Conservation (phyloP, 1,140 invertebrate genomes). For the Tetranychus cinnabarinus region DNA sequence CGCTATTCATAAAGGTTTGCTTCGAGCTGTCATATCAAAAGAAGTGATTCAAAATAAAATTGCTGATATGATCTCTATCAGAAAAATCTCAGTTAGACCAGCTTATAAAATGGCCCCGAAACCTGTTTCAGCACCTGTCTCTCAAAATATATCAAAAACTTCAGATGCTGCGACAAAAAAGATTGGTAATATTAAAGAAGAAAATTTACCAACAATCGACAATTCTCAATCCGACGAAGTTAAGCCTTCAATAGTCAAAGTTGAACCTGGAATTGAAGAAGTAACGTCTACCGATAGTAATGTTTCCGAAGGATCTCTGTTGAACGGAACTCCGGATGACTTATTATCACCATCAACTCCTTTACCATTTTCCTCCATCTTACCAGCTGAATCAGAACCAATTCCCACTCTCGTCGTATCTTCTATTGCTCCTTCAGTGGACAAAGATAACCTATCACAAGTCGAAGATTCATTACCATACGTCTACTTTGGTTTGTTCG, state of each 20-base stretch:
- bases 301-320: background rate
- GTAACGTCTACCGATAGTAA: background rate
- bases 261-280: background rate
- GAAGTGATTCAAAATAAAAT: conserved; percentile 1
- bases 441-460: background rate
- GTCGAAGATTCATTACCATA: conserved; percentile 27
- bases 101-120: background rate
- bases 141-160: background rate
- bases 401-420: background rate
- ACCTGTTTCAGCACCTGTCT: background rate
- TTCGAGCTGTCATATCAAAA: background rate
- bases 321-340: background rate
- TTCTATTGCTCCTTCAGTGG: background rate
- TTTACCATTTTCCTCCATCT: background rate
- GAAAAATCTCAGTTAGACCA: background rate
- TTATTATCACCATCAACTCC: conserved; percentile 2
- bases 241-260: background rate
- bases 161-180: background rate
- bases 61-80: conserved; percentile 2
- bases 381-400: background rate
- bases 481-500: conserved; percentile 59
- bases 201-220: background rate
- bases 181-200: background rate
- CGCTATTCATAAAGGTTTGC: conserved; percentile 16
- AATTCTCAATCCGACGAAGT: background rate